A percentile compares a stretch with the other conserved stretches of the same genome.
Conservation (phyloP, 2,888 invertebrate species). For the Lymantria dispar region DNA sequence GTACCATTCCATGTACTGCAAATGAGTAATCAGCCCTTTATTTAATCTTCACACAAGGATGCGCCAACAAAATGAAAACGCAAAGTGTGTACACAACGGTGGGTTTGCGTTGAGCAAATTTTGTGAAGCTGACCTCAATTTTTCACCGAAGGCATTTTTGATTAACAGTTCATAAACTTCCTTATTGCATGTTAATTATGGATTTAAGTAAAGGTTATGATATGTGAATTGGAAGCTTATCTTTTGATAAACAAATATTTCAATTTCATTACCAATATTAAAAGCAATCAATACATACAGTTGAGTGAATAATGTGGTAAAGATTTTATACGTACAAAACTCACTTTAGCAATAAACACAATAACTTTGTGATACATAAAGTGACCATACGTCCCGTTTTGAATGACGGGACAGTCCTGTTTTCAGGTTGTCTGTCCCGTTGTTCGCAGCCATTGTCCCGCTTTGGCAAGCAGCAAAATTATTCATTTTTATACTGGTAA, state of each 20-base stretch:
- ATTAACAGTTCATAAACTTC: slow-evolving; percentile 34
- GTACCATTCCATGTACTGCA: slow-evolving; percentile 57
- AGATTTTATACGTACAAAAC: no score
- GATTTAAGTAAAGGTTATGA: no score
- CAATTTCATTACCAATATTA: background rate
- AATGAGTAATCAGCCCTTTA: slow-evolving; percentile 53
- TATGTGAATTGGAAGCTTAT: background rate
- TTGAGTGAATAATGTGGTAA: no score
- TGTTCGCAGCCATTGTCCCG: no score
- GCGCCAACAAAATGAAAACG: slow-evolving; percentile 44
- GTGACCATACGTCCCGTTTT: no score
- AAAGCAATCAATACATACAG: background rate
- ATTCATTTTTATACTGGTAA: no score
- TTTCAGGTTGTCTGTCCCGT: no score
- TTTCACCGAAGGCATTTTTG: slow-evolving; percentile 30
- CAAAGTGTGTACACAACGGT: slow-evolving; percentile 38
- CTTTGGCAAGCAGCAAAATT: no score
- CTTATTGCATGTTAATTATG: slow-evolving; percentile 28
- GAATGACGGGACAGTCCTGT: no score
- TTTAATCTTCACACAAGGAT: slow-evolving; percentile 44
- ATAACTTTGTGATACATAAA: no score
- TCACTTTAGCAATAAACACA: no score
- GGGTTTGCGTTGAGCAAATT: slow-evolving; percentile 40
- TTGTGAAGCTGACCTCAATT: slow-evolving; percentile 46
- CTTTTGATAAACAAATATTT: slow-evolving; percentile 1